Conservation (phyloP, 1,140 invertebrate species). For the Drosophila triauraria region DNA sequence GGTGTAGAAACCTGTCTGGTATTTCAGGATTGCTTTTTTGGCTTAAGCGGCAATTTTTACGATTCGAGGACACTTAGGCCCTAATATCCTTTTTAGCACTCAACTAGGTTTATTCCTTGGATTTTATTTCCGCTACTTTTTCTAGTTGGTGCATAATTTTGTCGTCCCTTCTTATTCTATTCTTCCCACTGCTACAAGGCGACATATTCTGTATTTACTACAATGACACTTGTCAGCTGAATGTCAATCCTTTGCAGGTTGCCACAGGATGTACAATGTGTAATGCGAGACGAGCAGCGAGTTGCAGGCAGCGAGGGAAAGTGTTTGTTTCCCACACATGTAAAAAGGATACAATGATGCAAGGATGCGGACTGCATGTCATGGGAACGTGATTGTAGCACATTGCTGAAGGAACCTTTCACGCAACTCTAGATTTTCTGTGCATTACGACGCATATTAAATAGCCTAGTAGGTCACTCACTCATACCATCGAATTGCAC, state of each 20-base stretch:
- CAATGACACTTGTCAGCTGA: conserved; percentile 75
- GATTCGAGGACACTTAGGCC: conserved; percentile 75
- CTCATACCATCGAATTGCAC: conserved; percentile 3
- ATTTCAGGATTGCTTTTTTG: conserved; percentile 17
- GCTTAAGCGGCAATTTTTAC: conserved; percentile 56
- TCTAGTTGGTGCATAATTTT: conserved; percentile 64
- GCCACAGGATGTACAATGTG: conserved; percentile 66
- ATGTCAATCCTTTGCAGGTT: conserved; percentile 79
- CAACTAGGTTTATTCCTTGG: conserved; percentile 42
- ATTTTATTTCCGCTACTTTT: conserved; percentile 74
- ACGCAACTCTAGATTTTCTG: conserved; percentile 7
- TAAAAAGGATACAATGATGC: conserved; percentile 32
- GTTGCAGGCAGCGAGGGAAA: conserved; percentile 53
- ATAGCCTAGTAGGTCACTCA: neutral
- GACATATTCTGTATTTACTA: conserved; percentile 6
- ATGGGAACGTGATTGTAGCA: conserved; percentile 70
- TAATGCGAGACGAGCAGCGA: conserved; percentile 59
- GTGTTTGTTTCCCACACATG: conserved; percentile 74
- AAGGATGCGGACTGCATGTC: conserved; percentile 57
- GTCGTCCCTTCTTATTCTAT: conserved; percentile 2
- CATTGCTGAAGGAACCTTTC: conserved; percentile 25
- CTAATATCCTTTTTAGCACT: conserved; percentile 78
- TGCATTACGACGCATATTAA: conserved; percentile 55
- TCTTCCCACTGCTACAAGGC: neutral
- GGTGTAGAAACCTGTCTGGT: neutral